Percentiles rank a stretch among this genome's conserved stretches.
Evolutionary conservation across 2,797 vertebrate genomes (phyloP).

Genomic region (Echeneis naucrates): DNA sequence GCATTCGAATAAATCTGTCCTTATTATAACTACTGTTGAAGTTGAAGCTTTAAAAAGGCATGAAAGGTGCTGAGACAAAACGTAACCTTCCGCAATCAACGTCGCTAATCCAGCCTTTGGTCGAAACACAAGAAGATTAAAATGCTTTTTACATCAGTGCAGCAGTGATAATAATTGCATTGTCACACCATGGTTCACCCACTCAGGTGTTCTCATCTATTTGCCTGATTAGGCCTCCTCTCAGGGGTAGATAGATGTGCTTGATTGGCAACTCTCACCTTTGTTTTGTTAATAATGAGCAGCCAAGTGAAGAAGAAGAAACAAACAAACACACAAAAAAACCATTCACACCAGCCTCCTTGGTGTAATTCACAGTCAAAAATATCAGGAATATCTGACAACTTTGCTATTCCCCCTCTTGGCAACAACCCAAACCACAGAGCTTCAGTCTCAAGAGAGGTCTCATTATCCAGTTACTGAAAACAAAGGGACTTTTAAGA

Average conservation of each 20-base stretch:
- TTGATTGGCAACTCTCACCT: slow-evolving; percentile 12
- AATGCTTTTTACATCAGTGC: not conserved
- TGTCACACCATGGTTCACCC: not conserved
- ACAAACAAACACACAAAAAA: not conserved
- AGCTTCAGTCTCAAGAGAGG: not conserved
- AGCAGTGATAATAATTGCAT: not conserved
- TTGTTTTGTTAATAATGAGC: not conserved
- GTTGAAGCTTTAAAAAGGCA: not conserved
- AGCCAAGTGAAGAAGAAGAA: not conserved
- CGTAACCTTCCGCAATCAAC: not conserved
- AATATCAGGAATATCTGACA: not conserved
- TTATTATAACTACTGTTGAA: not conserved
- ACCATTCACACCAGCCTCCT: not conserved
- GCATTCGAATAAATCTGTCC: not conserved
- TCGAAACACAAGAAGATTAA: not conserved
- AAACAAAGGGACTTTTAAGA: not conserved
- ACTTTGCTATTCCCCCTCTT: not conserved
- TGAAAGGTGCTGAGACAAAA: not conserved
- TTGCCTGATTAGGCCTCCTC: not conserved
- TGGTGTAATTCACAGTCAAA: not conserved
- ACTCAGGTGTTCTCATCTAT: slow-evolving; percentile 11
- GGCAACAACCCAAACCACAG: not conserved
- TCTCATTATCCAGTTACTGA: slow-evolving; percentile 6
- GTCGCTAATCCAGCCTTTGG: not conserved
- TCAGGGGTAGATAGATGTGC: not conserved